Conservation (phyloP, 2,113 vertebrate genomes). For the Nesoenas mayeri region DNA sequence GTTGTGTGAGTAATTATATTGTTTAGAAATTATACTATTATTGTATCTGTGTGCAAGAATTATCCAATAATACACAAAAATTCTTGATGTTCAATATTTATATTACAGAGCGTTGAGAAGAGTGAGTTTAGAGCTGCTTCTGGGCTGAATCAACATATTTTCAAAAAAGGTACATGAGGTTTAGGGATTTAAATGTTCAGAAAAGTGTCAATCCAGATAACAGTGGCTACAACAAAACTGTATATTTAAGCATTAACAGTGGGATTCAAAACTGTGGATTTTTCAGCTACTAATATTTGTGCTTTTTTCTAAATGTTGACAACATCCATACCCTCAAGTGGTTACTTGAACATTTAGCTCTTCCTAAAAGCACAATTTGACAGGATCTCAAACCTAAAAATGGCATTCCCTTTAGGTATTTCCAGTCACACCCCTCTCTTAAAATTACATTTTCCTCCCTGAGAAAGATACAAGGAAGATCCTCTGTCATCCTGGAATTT, state of each 20-base stretch:
- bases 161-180: not conserved
- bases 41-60: not conserved
- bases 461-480: not conserved
- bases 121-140: not conserved
- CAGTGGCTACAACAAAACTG: not conserved
- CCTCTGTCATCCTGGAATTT: conserved; percentile 21
- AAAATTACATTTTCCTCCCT: not conserved
- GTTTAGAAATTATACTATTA: not conserved
- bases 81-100: not conserved
- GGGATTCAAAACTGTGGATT: not conserved
- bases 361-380: not conserved
- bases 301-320: not conserved
- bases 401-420: not conserved
- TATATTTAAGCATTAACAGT: not conserved
- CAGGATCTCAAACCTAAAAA: not conserved
- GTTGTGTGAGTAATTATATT: not conserved
- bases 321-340: not conserved
- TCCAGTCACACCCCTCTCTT: not conserved
- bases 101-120: not conserved
- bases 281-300: not conserved
- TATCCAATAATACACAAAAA: not conserved
- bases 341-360: not conserved
- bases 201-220: not conserved
- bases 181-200: not conserved
- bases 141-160: not conserved